Percentiles rank a stretch among this genome's conserved stretches.
phyloP scores from a whole-genome alignment of 2,113 vertebrate genomes.

The Phylloscopus whistleri region DNA sequence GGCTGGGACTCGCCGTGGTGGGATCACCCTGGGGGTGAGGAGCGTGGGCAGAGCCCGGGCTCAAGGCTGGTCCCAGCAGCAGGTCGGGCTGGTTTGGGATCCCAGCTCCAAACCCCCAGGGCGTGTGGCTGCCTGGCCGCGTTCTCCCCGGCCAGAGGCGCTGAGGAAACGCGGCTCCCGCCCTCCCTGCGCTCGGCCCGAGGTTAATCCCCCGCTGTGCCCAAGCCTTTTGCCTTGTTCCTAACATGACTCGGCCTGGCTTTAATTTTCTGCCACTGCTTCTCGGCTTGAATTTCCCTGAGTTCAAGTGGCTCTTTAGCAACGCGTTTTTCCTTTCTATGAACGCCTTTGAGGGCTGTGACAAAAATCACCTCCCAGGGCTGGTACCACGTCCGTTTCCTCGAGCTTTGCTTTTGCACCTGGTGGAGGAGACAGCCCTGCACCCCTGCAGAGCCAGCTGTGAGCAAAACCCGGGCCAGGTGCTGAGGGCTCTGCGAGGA shows the following conservation, averaged over 20 bases:
- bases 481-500: background rate
- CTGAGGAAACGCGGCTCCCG: fast-evolving
- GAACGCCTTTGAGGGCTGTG: background rate
- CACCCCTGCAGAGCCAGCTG: background rate
- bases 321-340: constrained; percentile 28
- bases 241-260: background rate
- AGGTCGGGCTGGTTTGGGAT: background rate
- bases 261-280: constrained; percentile 40
- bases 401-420: background rate
- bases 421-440: background rate
- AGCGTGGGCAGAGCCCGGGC: background rate
- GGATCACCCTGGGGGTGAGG: fast-evolving
- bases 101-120: background rate
- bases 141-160: background rate
- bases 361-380: background rate
- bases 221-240: background rate
- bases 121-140: fast-evolving
- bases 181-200: background rate
- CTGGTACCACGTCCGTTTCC: fast-evolving
- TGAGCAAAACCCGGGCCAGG: background rate
- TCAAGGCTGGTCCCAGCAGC: background rate
- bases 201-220: background rate
- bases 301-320: background rate
- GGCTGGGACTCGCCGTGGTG: fast-evolving
- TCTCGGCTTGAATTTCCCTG: background rate